Evolutionary conservation across 2,888 invertebrate species (phyloP).

Genomic region (Platycheirus rosarum): DNA sequence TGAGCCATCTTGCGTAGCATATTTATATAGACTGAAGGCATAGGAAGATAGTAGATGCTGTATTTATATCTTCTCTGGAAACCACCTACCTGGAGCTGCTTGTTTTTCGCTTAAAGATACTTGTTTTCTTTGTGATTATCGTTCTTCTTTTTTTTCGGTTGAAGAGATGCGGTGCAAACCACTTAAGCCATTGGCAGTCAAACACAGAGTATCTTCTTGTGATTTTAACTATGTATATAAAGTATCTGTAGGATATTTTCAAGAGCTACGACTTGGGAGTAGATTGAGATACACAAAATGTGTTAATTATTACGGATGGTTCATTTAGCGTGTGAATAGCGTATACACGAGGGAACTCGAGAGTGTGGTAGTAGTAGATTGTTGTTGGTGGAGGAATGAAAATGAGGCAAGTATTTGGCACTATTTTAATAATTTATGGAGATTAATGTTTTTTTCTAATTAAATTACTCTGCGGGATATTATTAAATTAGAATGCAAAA

Average conservation of each 20-base stretch:
- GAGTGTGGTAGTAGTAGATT: too few relatives aligned
- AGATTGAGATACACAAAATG: conserved; percentile 43
- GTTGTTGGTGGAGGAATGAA: neutral
- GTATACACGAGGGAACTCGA: neutral
- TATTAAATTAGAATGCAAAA: neutral
- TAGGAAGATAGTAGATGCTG: neutral
- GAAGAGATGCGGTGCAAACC: conserved; percentile 61
- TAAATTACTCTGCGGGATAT: conserved; percentile 6
- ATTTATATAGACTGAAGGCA: conserved; percentile 22
- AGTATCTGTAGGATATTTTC: neutral
- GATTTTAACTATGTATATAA: conserved; percentile 24
- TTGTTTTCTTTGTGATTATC: conserved; percentile 70
- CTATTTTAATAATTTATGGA: conserved; percentile 21
- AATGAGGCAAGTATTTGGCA: conserved; percentile 13
- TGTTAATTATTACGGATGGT: conserved; percentile 59
- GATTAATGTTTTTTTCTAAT: conserved; percentile 10
- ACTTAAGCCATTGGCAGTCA: conserved; percentile 66
- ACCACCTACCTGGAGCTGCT: conserved; percentile 31
- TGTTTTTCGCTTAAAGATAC: conserved; percentile 56
- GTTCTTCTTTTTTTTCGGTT: too few relatives aligned
- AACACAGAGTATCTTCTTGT: conserved; percentile 51
- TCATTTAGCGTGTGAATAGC: conserved; percentile 12
- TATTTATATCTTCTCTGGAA: neutral
- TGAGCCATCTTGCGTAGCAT: conserved; percentile 42
- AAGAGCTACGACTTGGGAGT: conserved; percentile 1